Conservation (phyloP, 2,888 invertebrate genomes). For the Philonicus albiceps region DNA sequence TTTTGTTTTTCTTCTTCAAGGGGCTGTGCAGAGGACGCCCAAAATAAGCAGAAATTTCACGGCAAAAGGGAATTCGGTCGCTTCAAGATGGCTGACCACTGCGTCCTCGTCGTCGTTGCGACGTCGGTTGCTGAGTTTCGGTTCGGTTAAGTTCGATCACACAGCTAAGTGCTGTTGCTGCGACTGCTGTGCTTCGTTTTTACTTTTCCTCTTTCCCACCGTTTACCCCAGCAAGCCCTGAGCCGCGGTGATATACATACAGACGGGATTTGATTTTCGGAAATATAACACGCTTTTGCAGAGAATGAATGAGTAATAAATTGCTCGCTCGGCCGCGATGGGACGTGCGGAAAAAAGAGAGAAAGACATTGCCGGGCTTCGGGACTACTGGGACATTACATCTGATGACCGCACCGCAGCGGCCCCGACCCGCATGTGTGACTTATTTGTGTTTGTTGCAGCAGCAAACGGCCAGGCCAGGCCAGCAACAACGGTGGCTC, state of each 20-base stretch:
- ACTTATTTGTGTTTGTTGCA: slow-evolving; percentile 8
- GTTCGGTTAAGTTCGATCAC: not conserved
- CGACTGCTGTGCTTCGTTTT: not conserved
- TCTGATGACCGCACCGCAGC: slow-evolving; percentile 8
- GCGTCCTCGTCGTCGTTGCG: not conserved
- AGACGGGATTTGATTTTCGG: slow-evolving; percentile 31
- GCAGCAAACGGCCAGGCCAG: not conserved
- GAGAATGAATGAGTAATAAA: slow-evolving; percentile 7
- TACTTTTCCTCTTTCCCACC: not conserved
- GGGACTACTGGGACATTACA: not conserved
- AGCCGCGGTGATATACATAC: not conserved
- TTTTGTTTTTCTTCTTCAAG: not conserved
- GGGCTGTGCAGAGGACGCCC: not conserved
- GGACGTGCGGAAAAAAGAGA: slow-evolving; percentile 13
- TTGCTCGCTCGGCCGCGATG: not conserved
- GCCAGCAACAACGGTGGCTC: not conserved
- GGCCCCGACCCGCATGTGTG: not conserved
- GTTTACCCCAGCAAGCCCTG: not conserved
- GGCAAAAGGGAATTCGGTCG: not conserved
- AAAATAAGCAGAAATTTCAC: not conserved
- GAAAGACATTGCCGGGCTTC: not conserved
- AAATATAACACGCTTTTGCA: slow-evolving; percentile 18
- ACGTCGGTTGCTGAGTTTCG: not conserved
- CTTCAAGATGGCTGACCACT: slow-evolving; percentile 37
- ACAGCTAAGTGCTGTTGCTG: not conserved